Evolutionary conservation across 2,797 vertebrate species (phyloP), one percentile per base, ranked within the genome.

Genomic region (Pangasius larnaudii): DNA sequence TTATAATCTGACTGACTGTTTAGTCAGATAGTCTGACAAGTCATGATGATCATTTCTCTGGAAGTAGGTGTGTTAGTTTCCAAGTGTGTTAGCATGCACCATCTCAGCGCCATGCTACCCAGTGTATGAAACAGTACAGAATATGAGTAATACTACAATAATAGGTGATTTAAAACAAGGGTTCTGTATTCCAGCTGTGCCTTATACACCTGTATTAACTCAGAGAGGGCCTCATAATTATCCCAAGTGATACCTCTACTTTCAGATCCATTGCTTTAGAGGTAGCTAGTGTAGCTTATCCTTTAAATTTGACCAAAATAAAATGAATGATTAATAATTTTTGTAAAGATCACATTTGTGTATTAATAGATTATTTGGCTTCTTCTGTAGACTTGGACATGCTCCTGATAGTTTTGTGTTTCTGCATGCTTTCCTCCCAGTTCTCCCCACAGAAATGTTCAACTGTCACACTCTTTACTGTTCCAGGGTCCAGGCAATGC

Each of bases 401-500:
- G 91, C 92, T 94, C 94, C 92, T 94, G 92, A 99, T 98, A 90
- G 91, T 97, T 91, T 95, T 95, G 72, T 99, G 97, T 87, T 96
- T 96, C 89, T 95, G 92, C 93, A 99, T 94, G 88, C 96, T 97
- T 90, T 97, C 97, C 89, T 99, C 98, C 98, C 98, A 99, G 3
- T 97, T 96, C 58, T 97, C 96, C 56, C 98, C 98, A 80, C 96
- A 95, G 93, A 99, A 98, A 0, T 94, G 94, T 93, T 99, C 97
- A n/a, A 96, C 93, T 19, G 93, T 95, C 85, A 97, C 72, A 33
- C 95, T 97, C 89, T 92, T 92, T 86, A 99, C 96, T 0, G 97
- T 98, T 61, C 97, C 98, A 67, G 97, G 96, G 69, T 99, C 98
- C 93, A 99, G 94, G 90, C 98, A 99, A 87, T 99, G 98, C 0